Percentiles rank a stretch among this genome's conserved stretches.
These are phyloP conservation scores for Panagrolaimus sp. DNA, from an alignment of 1,140 invertebrate species.

Conservation along the genomic window DNA sequence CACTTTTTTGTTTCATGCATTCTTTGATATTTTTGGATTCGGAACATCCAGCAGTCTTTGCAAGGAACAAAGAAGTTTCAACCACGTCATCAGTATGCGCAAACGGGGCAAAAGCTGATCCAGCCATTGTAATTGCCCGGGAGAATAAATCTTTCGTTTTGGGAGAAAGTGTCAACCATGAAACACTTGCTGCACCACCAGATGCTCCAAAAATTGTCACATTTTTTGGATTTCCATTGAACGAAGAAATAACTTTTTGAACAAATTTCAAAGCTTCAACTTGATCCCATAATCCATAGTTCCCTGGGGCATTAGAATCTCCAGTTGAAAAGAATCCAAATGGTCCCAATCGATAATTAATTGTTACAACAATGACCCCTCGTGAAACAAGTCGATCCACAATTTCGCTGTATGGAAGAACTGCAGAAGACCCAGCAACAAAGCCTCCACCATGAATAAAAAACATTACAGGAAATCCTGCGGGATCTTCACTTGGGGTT, in stretches of 20 bases:
- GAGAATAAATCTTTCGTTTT: not conserved
- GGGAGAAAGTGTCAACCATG: constrained; percentile 68
- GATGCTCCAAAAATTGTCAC: constrained; percentile 62
- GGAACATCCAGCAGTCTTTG: not conserved
- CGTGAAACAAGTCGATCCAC: constrained; percentile 38
- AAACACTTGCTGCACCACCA: constrained; percentile 76
- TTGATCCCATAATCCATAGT: constrained; percentile 31
- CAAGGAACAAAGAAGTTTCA: not conserved
- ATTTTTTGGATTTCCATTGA: constrained; percentile 45
- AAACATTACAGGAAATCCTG: constrained; percentile 29
- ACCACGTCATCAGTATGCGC: not conserved
- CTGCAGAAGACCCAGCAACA: constrained; percentile 23
- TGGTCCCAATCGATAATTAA: constrained; percentile 42
- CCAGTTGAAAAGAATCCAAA: constrained; percentile 30
- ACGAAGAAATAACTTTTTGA: constrained; percentile 38
- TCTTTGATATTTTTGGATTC: not conserved
- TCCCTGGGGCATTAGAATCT: constrained; percentile 8
- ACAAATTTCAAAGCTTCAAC: constrained; percentile 41
- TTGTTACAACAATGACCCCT: constrained; percentile 40
- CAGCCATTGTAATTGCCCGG: not conserved
- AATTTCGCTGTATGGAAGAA: constrained; percentile 26
- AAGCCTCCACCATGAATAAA: constrained; percentile 47
- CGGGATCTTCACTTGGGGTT: not conserved
- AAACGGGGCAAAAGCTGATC: not conserved
- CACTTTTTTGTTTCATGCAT: not conserved